Evolutionary conservation across 2,113 vertebrate genomes (phyloP).

Genomic region (Dasyurus viverrinus): DNA sequence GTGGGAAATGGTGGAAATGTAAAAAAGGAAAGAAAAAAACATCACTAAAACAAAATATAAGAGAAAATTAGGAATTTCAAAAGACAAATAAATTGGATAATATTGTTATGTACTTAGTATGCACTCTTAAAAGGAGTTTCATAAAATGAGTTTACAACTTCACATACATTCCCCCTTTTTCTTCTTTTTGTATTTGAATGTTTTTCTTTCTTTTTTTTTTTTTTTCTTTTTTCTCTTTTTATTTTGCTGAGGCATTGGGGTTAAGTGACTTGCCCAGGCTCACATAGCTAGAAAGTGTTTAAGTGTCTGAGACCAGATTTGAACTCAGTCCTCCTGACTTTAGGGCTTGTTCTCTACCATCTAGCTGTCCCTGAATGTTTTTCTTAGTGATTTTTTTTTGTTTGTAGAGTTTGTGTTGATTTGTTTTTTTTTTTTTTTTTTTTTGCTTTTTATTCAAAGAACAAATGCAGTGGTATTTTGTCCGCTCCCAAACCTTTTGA

Average conservation of each 20-base stretch:
- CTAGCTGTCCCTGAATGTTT: neutral
- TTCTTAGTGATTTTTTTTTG: neutral
- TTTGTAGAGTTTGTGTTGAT: neutral
- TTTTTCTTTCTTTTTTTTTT: neutral
- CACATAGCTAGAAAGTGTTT: too few species aligned
- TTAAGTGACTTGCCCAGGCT: too few species aligned
- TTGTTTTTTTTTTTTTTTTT: neutral
- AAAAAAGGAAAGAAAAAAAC: neutral
- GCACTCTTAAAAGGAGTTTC: neutral
- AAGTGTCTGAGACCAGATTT: too few species aligned
- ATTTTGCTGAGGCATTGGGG: too few species aligned
- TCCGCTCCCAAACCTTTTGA: too few species aligned
- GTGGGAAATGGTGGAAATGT: neutral
- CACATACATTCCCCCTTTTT: neutral
- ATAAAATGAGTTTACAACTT: neutral
- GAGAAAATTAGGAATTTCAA: neutral
- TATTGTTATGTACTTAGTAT: neutral
- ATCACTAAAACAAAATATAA: neutral
- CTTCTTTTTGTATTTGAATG: neutral
- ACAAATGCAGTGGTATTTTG: neutral
- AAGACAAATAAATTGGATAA: neutral
- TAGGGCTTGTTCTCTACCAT: too few species aligned
- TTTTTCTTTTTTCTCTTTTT: too few species aligned
- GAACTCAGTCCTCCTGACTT: too few species aligned
- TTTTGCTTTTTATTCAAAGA: neutral